Conservation (phyloP, 2,888 invertebrate genomes). For the Strigamia maritima region DNA sequence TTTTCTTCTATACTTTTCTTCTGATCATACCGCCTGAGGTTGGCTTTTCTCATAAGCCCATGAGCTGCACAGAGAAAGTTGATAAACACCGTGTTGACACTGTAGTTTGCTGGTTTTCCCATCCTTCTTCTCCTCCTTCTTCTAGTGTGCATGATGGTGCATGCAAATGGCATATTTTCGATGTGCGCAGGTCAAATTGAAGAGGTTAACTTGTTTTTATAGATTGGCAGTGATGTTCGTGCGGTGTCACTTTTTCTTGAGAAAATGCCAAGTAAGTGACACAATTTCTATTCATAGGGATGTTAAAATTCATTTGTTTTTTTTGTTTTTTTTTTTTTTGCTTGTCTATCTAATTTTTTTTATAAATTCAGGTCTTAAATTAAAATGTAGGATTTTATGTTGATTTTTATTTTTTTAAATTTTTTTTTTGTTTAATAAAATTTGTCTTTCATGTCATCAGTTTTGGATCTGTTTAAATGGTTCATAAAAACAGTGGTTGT, state of each 20-base stretch:
- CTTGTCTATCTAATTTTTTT: not conserved
- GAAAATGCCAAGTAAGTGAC: slow-evolving; percentile 5
- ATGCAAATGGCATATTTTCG: not conserved
- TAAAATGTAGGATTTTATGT: not conserved
- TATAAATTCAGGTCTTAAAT: slow-evolving; percentile 1
- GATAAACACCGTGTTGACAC: slow-evolving; percentile 20
- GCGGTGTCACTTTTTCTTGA: not conserved
- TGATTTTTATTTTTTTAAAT: not conserved
- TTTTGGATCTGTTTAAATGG: not conserved
- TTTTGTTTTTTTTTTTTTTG: not conserved
- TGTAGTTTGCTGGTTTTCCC: not conserved
- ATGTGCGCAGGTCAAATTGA: not conserved
- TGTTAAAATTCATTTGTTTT: slow-evolving; percentile 18
- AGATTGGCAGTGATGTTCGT: not conserved
- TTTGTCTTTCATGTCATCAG: not conserved
- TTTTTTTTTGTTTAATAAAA: not conserved
- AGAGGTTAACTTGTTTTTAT: slow-evolving; percentile 13
- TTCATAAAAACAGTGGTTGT: not conserved
- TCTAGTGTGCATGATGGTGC: not conserved
- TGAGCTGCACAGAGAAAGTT: slow-evolving; percentile 8
- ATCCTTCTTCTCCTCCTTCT: not conserved
- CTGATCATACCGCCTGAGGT: slow-evolving; percentile 22
- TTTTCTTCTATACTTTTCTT: not conserved
- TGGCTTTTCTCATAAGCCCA: slow-evolving; percentile 16
- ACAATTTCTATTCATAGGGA: slow-evolving; percentile 2